Percentiles rank a stretch among this genome's conserved stretches.
phyloP scores from a whole-genome alignment of 2,797 vertebrate genomes.

The Knipowitschia caucasica region DNA sequence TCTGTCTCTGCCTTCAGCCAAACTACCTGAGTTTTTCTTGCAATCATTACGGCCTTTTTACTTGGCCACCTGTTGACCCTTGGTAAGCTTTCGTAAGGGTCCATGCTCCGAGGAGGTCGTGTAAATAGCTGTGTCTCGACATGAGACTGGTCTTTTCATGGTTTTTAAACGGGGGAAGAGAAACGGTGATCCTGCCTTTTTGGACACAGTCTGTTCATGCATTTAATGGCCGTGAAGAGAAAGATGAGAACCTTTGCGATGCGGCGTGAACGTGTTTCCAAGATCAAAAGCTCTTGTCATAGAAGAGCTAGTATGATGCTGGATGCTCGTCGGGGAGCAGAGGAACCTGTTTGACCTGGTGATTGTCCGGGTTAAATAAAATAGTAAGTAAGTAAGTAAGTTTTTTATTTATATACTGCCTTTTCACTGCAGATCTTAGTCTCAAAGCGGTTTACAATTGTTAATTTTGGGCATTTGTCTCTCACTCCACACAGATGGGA shows the following conservation, averaged over 20 bases:
- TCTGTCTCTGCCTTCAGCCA: background rate
- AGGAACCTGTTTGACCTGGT: conserved; percentile 39
- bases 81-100: conserved; percentile 13
- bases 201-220: conserved; percentile 37
- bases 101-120: conserved; percentile 8
- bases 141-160: conserved; percentile 2
- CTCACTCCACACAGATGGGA: no score
- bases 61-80: conserved; percentile 18
- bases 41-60: background rate
- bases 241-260: conserved; percentile 31
- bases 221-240: conserved; percentile 40
- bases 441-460: no score
- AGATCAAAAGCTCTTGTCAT: conserved; percentile 9
- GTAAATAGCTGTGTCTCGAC: conserved; percentile 21
- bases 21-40: no score
- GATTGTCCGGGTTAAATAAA: conserved; percentile 62
- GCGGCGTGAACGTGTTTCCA: conserved; percentile 5
- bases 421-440: background rate
- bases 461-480: no score
- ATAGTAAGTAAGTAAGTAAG: no score
- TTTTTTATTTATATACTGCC: no score
- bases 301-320: background rate
- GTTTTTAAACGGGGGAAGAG: conserved; percentile 7
- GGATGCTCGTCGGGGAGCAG: conserved; percentile 45
- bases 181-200: conserved; percentile 31